Conservation (phyloP, 2,113 vertebrate genomes). For the Paracanthobrama guichenoti region DNA sequence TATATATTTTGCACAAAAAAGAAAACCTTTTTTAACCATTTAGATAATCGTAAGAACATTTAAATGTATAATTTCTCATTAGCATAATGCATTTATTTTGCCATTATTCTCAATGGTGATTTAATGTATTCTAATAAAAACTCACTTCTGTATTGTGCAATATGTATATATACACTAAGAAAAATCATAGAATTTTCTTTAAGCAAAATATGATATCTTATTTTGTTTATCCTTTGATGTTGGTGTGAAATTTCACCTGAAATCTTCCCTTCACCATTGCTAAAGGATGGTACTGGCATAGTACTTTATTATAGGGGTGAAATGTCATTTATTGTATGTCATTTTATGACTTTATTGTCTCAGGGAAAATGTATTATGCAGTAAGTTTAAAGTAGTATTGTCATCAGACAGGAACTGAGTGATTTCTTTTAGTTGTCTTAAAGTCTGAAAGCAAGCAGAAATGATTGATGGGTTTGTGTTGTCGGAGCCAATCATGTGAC, state of each 20-base stretch:
- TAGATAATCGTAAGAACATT: too few species aligned
- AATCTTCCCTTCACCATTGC: background rate
- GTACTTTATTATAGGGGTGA: background rate
- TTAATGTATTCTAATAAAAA: too few species aligned
- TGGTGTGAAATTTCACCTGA: background rate
- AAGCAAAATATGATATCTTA: too few species aligned
- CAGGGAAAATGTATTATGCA: background rate
- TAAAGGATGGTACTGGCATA: background rate
- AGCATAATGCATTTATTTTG: too few species aligned
- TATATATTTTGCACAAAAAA: too few species aligned
- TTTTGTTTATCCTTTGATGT: background rate
- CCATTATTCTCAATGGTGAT: too few species aligned
- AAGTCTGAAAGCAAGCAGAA: background rate
- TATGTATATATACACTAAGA: too few species aligned
- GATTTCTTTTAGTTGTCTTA: background rate
- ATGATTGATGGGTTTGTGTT: background rate
- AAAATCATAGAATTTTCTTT: too few species aligned
- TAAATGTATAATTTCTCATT: too few species aligned
- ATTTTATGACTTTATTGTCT: background rate
- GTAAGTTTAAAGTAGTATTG: background rate
- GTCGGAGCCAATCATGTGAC: slow-evolving; percentile 60
- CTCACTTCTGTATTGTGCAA: too few species aligned
- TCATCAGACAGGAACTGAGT: background rate
- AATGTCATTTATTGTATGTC: background rate
- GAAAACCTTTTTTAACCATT: too few species aligned